Conservation (phyloP, 2,888 invertebrate species). For the Nezara viridula region DNA sequence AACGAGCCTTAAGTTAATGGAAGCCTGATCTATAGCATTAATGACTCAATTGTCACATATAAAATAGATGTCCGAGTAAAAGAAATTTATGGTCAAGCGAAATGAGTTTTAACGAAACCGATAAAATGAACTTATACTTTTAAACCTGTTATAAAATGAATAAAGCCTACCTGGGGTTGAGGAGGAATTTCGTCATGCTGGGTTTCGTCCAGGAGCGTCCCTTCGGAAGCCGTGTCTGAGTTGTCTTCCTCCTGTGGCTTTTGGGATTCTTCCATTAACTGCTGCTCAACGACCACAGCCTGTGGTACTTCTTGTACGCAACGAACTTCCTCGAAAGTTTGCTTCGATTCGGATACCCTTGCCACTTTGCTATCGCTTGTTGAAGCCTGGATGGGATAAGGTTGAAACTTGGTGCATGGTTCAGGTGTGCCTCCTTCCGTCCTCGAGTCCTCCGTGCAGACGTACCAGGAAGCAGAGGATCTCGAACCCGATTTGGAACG, state of each 20-base stretch:
- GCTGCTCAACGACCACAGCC: background rate
- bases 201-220: constrained; percentile 57
- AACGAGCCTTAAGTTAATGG: too few relatives aligned
- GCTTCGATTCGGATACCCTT: background rate
- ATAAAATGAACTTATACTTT: background rate
- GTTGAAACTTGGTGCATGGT: background rate
- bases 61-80: too few relatives aligned
- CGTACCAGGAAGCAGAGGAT: constrained; percentile 61
- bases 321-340: background rate
- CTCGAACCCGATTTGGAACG: constrained; percentile 61
- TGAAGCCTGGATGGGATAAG: background rate
- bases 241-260: constrained; percentile 54
- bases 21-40: too few relatives aligned
- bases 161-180: constrained; percentile 50
- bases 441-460: constrained; percentile 61
- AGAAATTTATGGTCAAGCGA: too few relatives aligned
- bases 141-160: background rate
- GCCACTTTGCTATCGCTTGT: background rate
- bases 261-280: background rate
- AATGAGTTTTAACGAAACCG: too few relatives aligned
- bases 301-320: background rate
- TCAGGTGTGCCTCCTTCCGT: constrained; percentile 62
- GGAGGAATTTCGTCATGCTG: constrained; percentile 52
- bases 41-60: too few relatives aligned
- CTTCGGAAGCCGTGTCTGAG: constrained; percentile 60